Conservation (phyloP, 2,113 vertebrate genomes). For the Polyodon spathula region DNA sequence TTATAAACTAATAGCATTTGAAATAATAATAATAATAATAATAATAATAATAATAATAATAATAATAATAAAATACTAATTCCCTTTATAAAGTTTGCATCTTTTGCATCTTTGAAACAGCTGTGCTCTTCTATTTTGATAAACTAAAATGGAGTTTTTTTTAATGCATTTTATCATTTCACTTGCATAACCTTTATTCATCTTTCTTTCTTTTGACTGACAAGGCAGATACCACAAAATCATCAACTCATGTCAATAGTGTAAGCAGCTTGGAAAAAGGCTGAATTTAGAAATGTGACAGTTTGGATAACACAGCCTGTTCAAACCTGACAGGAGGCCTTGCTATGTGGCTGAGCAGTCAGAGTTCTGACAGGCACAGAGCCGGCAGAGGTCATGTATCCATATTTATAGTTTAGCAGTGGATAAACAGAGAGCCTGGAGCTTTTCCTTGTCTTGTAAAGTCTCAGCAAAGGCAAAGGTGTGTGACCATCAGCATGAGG, state of each 20-base stretch:
- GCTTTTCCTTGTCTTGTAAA: neutral
- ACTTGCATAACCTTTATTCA: neutral
- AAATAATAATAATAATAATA: too few species aligned
- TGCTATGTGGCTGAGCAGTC: neutral
- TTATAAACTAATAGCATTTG: too few species aligned
- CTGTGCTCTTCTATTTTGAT: too few species aligned
- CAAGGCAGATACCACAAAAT: neutral
- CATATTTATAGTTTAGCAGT: constrained; percentile 8
- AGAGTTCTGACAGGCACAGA: constrained; percentile 10
- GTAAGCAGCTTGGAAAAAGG: neutral
- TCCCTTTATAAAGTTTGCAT: too few species aligned
- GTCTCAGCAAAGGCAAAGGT: constrained; percentile 1
- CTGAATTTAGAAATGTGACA: constrained; percentile 6
- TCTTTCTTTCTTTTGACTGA: constrained; percentile 4
- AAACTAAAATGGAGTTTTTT: too few species aligned
- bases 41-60: too few species aligned
- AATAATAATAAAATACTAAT: too few species aligned
- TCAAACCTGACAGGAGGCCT: constrained; percentile 5
- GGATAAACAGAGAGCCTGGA: neutral
- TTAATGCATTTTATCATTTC: neutral
- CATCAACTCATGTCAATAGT: constrained; percentile 1
- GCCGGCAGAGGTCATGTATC: constrained; percentile 14
- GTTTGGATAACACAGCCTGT: neutral
- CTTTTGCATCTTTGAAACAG: too few species aligned
- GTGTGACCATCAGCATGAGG: too few species aligned